Evolutionary conservation across 2,888 invertebrate genomes (phyloP), one percentile per base, ranked within the genome.

Genomic region (Mechanitis mazaeus): DNA sequence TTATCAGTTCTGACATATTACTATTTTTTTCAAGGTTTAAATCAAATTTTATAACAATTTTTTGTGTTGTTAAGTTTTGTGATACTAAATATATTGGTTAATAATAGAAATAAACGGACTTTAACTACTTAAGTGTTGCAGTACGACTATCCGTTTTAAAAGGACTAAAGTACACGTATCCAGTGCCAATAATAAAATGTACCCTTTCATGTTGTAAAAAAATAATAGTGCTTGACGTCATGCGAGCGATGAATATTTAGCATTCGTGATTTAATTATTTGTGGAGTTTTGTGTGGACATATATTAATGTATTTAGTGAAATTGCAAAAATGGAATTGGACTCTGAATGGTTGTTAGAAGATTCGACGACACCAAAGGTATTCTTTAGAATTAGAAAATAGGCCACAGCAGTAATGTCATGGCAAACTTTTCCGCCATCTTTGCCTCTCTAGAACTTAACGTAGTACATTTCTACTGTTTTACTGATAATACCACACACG

Each of bases 311-410:
- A 83, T 81, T 83, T 86, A 80, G 87, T 88, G 88, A 86, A 85
- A 94, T 94, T 94, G 92, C 94, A 91, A 95, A 95, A 93, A 96
- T 96, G 96, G 96, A 96, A 93, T 96, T 96, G 96, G 96, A 96
- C 93, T 96, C 95, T 90, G 96, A 96, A 92, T 95, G 95, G 93
- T 93, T 94, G 89, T 94, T 95, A 91, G 95, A 95, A 91, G 96
- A 96, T 68, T 84, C 85, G 68, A 81, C 85, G 78, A 84, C 86
- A 72, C 86, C 87, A 64, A 88, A 90, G 89, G 90, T 90, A 83
- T 65, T 70, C 53, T 64, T 65, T 61, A 63, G 75, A 84, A 78
- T 67, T 73, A 73, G 74, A 63, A 88, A 83, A 75, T 87, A 74
- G 89, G 80, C 74, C 87, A 86, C 69, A 71, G 74, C 74, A 78